Evolutionary conservation across 2,797 vertebrate genomes (phyloP).

Genomic region (Pelochelys cantorii): DNA sequence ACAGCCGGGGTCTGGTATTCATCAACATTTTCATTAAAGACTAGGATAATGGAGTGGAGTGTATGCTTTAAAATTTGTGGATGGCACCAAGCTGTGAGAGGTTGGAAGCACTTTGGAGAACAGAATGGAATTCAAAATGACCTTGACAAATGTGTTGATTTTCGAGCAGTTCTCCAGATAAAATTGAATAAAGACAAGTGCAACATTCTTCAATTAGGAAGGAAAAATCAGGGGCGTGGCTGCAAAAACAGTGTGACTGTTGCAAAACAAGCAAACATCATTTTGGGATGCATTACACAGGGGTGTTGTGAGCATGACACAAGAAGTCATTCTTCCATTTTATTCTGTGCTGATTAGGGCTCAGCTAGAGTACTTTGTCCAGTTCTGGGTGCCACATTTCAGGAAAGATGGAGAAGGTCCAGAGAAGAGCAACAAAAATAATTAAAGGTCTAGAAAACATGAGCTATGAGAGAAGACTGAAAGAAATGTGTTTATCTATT

Average conservation of each 20-base stretch:
- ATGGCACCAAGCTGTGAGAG: background rate
- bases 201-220: background rate
- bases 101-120: background rate
- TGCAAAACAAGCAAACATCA: background rate
- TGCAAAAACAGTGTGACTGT: background rate
- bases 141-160: background rate
- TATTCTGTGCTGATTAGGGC: background rate
- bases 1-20: background rate
- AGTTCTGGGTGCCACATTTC: too few species aligned
- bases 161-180: background rate
- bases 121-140: background rate
- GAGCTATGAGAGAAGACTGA: background rate
- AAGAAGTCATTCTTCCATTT: background rate
- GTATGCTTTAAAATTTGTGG: background rate
- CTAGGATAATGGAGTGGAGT: too few species aligned
- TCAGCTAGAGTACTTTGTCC: background rate
- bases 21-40: background rate
- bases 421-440: too few species aligned
- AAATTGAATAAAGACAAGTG: background rate
- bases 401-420: too few species aligned
- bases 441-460: background rate
- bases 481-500: background rate
- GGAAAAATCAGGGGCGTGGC: background rate
- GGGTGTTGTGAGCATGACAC: background rate
- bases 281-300: background rate